Percentiles rank a stretch among this genome's conserved stretches.
These are phyloP conservation scores for Vannuccia rotundouncinata DNA, from an alignment of 2,888 invertebrate genomes.

Conservation along the genomic window DNA sequence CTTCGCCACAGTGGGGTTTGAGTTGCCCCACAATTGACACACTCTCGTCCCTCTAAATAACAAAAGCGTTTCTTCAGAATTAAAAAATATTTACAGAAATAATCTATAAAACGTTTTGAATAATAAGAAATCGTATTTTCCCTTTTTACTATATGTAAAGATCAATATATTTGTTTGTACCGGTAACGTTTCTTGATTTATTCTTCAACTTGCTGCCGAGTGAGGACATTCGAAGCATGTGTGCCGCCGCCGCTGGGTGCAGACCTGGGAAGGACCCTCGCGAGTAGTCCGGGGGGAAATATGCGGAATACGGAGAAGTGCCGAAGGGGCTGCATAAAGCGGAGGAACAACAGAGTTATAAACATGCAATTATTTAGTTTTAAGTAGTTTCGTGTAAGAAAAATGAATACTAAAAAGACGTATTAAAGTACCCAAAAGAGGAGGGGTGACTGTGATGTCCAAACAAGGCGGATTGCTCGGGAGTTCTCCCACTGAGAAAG, in stretches of 20 bases:
- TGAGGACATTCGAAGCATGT: neutral
- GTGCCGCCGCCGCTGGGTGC: neutral
- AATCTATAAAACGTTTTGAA: too few species aligned
- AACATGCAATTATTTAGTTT: too few species aligned
- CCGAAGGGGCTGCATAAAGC: neutral
- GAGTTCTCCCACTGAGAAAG: neutral
- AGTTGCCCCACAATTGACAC: constrained; percentile 91
- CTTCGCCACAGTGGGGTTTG: constrained; percentile 90
- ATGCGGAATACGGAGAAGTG: neutral
- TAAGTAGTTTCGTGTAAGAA: too few species aligned
- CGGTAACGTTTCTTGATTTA: neutral
- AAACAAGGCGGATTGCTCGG: neutral
- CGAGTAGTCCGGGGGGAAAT: neutral
- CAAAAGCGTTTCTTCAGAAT: too few species aligned
- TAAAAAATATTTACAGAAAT: too few species aligned
- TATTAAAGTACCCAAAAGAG: neutral
- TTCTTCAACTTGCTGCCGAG: neutral
- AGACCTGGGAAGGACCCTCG: neutral
- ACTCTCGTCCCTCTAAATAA: constrained; percentile 79
- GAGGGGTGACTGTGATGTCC: neutral
- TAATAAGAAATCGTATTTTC: too few species aligned
- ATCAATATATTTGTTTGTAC: too few species aligned
- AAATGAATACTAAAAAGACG: too few species aligned
- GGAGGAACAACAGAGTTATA: too few species aligned
- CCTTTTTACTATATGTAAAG: too few species aligned